Percentiles rank a stretch among this genome's conserved stretches.
phyloP scores from a whole-genome alignment of 2,888 invertebrate genomes.

The Caenorhabditis parvicauda region DNA sequence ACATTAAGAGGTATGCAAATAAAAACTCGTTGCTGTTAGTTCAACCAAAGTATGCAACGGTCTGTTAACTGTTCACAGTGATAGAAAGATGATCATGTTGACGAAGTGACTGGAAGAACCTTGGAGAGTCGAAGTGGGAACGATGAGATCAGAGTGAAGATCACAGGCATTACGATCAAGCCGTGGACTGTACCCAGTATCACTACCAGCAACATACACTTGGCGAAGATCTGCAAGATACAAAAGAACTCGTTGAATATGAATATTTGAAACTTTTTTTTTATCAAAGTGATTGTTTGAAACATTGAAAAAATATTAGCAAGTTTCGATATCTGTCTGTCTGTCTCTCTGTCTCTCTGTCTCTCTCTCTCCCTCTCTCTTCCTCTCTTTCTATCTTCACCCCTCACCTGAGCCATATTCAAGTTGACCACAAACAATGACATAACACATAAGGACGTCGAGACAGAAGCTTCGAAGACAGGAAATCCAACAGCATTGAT shows the following conservation, averaged over 20 bases:
- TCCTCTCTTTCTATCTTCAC: no score
- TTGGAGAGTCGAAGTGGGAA: slow-evolving; percentile 17
- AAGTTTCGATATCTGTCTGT: background rate
- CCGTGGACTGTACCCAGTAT: slow-evolving; percentile 58
- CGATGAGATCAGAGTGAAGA: slow-evolving; percentile 47
- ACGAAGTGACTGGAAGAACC: no score
- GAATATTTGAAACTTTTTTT: background rate
- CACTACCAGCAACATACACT: slow-evolving; percentile 59
- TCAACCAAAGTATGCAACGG: no score
- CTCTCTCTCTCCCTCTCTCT: no score
- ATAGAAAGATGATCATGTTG: slow-evolving; percentile 9
- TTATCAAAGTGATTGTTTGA: background rate
- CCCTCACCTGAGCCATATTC: slow-evolving; percentile 58
- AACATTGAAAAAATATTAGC: background rate
- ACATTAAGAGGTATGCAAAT: no score
- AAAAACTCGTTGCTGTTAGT: no score
- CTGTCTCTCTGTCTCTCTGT: no score
- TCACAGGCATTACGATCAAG: slow-evolving; percentile 56
- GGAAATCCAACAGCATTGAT: slow-evolving; percentile 58
- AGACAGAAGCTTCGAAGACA: slow-evolving; percentile 54
- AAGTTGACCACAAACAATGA: slow-evolving; percentile 55
- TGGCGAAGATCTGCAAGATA: slow-evolving; percentile 50
- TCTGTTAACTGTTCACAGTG: no score
- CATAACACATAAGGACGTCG: slow-evolving; percentile 56
- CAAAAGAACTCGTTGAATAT: background rate